These are phyloP conservation scores for Oceanites oceanicus DNA, from an alignment of 2,113 vertebrate genomes.

Conservation along the genomic window DNA sequence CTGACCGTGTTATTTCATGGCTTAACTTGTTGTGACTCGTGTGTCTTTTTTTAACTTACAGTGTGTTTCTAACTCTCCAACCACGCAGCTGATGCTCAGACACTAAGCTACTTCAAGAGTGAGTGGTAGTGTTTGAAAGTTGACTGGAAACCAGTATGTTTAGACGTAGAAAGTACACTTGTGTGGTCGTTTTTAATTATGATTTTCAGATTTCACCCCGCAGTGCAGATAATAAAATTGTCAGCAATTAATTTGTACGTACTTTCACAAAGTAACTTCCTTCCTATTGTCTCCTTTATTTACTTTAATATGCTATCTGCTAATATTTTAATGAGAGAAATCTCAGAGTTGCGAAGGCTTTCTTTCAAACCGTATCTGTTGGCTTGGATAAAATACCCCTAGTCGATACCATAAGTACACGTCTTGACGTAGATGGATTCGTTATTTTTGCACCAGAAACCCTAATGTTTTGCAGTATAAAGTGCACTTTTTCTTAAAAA, in stretches of 20 bases:
- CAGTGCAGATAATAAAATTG: background rate
- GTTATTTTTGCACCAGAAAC: background rate
- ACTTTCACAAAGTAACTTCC: background rate
- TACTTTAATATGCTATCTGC: background rate
- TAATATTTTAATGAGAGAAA: background rate
- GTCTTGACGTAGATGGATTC: background rate
- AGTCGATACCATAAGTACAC: background rate
- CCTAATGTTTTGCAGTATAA: background rate
- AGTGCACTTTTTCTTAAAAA: conserved; percentile 45
- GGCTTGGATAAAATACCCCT: background rate
- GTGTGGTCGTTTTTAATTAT: background rate
- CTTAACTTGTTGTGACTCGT: background rate
- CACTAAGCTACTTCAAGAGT: background rate
- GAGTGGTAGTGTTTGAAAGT: background rate
- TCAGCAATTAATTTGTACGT: background rate
- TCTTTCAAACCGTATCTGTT: background rate
- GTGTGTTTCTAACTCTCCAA: background rate
- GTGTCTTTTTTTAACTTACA: rapidly evolving
- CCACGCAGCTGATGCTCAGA: background rate
- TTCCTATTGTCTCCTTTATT: background rate
- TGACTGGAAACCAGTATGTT: background rate
- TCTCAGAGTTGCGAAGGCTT: background rate
- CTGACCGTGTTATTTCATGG: rapidly evolving
- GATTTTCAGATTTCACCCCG: background rate
- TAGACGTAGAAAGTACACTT: rapidly evolving